Evolutionary conservation across 2,888 invertebrate genomes (phyloP), one percentile per base, ranked within the genome.

Genomic region (Cantharis flavilabris): DNA sequence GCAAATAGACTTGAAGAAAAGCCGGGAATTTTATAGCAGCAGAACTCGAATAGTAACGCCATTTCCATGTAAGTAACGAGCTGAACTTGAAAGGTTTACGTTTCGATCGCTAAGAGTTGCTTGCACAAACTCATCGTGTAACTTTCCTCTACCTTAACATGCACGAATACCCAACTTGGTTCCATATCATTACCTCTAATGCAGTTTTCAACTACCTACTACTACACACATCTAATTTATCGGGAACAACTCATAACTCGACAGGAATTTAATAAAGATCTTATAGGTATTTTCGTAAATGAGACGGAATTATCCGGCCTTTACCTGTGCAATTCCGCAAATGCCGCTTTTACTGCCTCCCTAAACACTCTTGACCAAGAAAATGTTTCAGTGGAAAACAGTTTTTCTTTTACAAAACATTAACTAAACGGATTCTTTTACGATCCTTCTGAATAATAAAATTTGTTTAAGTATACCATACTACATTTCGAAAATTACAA

Each of bases 151-250:
- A 69, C 26, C 26, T 77, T 73, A 71, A 71, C 80, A 76, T 80
- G 80, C 80, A 80, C 75, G 79, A 77, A 77, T 77, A 75, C n/a
- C 79, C 80, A 80, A 82, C 81, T 81, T 81, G 81, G 80, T 83
- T 83, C 83, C 83, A 75, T 79, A 75, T 80, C 83, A 83, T 83
- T 82, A 82, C 81, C 81, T 78, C 80, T 77, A 80, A 80, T 79
- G 81, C 81, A 80, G 80, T 81, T 81, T 82, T 80, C 80, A 81
- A 83, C 82, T 82, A 83, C 81, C 81, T 82, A 83, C 81, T 81
- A 83, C 81, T 81, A 82, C 80, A 80, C 79, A 78, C 76, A 79
- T 76, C 79, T 79, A 76, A 76, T 79, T 79, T 79, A 79, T 79
- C 72, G 79, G 70, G 76, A 81, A 80, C 80, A 78, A 78, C 80